Evolutionary conservation across 2,888 invertebrate species (phyloP).

Genomic region (Alloplasta piceator): DNA sequence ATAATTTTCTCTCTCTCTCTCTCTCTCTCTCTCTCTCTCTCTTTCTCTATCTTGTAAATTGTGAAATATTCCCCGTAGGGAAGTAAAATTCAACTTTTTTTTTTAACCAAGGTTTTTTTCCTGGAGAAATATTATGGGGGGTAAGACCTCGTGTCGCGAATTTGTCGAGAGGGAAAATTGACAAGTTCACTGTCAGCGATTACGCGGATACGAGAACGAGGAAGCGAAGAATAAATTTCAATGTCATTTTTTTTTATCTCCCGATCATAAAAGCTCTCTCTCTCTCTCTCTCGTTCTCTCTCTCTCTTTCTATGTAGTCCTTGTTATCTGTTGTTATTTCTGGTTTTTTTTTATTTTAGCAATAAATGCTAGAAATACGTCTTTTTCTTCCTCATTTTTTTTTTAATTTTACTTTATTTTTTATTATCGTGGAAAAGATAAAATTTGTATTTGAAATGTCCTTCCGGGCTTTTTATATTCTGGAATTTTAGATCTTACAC

Average conservation of each 20-base stretch:
- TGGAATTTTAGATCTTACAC: too few relatives aligned
- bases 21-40: too few relatives aligned
- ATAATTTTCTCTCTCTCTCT: too few relatives aligned
- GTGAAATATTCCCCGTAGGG: background rate
- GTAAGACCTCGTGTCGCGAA: too few relatives aligned
- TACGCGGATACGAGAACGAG: constrained; percentile 1
- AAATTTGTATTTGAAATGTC: too few relatives aligned
- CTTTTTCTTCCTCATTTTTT: background rate
- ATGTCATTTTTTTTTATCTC: constrained; percentile 6
- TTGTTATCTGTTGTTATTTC: background rate
- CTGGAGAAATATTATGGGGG: background rate
- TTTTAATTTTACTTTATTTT: background rate
- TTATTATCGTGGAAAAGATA: too few relatives aligned
- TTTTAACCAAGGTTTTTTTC: background rate
- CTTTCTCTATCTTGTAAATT: too few relatives aligned
- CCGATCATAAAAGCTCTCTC: background rate
- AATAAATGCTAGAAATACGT: background rate
- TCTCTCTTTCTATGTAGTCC: background rate
- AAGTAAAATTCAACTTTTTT: background rate
- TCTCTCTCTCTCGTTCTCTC: background rate
- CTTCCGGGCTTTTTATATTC: too few relatives aligned
- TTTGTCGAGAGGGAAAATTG: background rate
- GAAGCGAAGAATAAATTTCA: constrained; percentile 8
- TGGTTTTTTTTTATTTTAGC: background rate
- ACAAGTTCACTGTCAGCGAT: constrained; percentile 34